These are phyloP conservation scores for Diceros bicornis DNA, from an alignment of 2,797 vertebrate species.

Conservation along the genomic window DNA sequence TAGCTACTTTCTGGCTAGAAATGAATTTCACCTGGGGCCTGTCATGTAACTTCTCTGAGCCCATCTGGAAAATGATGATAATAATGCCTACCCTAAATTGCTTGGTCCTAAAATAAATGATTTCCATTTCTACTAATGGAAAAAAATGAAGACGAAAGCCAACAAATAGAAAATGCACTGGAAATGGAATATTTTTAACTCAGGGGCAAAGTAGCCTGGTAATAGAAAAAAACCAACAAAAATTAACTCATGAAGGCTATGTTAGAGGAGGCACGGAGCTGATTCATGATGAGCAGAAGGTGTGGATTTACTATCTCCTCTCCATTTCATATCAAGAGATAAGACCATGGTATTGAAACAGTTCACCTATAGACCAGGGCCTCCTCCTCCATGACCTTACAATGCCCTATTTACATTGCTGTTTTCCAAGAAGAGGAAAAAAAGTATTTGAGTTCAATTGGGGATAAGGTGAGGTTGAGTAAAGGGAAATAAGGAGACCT, in stretches of 20 bases:
- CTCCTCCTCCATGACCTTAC: neutral
- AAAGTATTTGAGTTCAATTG: neutral
- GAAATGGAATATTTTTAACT: conserved; percentile 54
- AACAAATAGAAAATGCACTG: conserved; percentile 36
- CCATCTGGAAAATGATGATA: conserved; percentile 44
- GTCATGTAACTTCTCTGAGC: conserved; percentile 19
- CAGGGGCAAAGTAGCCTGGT: neutral
- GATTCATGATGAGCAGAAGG: neutral
- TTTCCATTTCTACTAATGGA: conserved; percentile 57
- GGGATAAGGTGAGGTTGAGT: neutral
- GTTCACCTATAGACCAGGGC: neutral
- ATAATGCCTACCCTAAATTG: conserved; percentile 49
- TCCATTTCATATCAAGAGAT: neutral
- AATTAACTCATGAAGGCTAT: neutral
- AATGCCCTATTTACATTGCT: neutral
- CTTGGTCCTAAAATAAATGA: conserved; percentile 31
- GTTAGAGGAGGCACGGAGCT: neutral
- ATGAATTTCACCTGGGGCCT: conserved; percentile 5
- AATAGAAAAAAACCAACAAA: neutral
- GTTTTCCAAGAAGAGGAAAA: neutral
- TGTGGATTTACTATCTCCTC: neutral
- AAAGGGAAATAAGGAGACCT: neutral
- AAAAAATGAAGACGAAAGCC: conserved; percentile 51
- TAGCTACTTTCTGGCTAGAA: neutral
- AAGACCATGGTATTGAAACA: neutral